These are phyloP conservation scores for Morpho deidamia DNA, from an alignment of 2,888 invertebrate genomes.

Conservation along the genomic window DNA sequence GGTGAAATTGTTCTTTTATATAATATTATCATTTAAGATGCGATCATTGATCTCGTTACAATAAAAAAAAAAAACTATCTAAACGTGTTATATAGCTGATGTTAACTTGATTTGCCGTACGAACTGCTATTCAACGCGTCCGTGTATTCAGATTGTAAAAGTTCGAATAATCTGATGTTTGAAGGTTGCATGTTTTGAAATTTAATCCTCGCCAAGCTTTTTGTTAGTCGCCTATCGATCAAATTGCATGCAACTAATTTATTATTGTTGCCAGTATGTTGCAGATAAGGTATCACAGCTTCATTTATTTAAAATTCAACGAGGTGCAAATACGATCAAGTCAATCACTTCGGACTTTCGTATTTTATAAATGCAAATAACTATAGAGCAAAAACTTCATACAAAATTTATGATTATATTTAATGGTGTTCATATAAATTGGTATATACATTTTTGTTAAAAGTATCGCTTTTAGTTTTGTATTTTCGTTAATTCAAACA, in stretches of 20 bases:
- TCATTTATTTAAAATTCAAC: constrained; percentile 5
- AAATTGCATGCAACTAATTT: constrained; percentile 18
- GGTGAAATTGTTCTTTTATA: constrained; percentile 5
- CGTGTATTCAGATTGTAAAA: constrained; percentile 50
- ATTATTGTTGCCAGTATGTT: constrained; percentile 11
- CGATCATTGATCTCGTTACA: constrained; percentile 11
- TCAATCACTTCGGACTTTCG: neutral
- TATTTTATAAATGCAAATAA: neutral
- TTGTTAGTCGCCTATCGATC: constrained; percentile 27
- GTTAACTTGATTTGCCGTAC: constrained; percentile 48
- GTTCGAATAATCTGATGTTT: constrained; percentile 60
- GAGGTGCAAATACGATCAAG: constrained; percentile 1
- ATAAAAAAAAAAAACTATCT: constrained; percentile 30
- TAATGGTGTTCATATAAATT: no score
- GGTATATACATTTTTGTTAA: no score
- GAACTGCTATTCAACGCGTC: constrained; percentile 45
- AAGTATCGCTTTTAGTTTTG: no score
- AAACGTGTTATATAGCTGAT: constrained; percentile 43
- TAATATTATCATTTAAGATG: constrained; percentile 4
- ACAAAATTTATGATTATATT: no score
- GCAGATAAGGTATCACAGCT: constrained; percentile 4
- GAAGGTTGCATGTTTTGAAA: constrained; percentile 62
- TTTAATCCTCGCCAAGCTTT: constrained; percentile 53
- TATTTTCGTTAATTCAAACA: no score
- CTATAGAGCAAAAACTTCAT: no score